Percentiles rank a stretch among this genome's conserved stretches.
Evolutionary conservation across 2,888 invertebrate species (phyloP).

Genomic region (Morinoia aosen): DNA sequence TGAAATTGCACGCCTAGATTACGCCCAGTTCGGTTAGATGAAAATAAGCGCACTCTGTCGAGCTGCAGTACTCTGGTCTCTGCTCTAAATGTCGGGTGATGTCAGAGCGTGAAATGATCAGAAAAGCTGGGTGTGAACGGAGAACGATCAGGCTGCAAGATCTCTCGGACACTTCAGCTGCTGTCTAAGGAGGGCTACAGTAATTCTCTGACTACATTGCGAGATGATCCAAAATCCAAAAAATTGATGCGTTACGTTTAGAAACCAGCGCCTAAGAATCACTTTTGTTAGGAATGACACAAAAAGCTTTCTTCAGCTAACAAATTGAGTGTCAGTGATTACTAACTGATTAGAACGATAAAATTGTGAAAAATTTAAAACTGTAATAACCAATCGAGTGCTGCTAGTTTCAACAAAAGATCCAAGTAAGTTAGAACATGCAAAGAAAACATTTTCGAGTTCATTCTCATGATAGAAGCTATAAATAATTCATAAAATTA

Average conservation of each 20-base stretch:
- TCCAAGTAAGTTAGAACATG: neutral
- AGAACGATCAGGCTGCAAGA: neutral
- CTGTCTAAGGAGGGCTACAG: neutral
- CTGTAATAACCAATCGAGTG: neutral
- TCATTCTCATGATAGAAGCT: neutral
- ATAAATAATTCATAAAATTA: neutral
- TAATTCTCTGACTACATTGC: neutral
- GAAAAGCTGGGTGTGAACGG: neutral
- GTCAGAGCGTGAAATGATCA: neutral
- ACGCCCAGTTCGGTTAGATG: neutral
- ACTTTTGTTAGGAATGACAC: neutral
- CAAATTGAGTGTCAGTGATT: neutral
- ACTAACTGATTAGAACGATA: neutral
- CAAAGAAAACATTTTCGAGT: neutral
- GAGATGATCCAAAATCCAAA: neutral
- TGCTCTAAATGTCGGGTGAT: neutral
- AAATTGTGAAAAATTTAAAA: neutral
- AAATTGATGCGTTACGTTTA: neutral
- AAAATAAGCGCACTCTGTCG: conserved; percentile 1
- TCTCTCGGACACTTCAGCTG: neutral
- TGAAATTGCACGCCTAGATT: neutral
- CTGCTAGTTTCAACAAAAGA: neutral
- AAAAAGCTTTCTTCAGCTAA: neutral
- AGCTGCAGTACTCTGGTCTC: neutral
- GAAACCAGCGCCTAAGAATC: neutral